Base-by-base conservation (phyloP, 1,140 invertebrate species). In the Bombus polaris region DNA sequence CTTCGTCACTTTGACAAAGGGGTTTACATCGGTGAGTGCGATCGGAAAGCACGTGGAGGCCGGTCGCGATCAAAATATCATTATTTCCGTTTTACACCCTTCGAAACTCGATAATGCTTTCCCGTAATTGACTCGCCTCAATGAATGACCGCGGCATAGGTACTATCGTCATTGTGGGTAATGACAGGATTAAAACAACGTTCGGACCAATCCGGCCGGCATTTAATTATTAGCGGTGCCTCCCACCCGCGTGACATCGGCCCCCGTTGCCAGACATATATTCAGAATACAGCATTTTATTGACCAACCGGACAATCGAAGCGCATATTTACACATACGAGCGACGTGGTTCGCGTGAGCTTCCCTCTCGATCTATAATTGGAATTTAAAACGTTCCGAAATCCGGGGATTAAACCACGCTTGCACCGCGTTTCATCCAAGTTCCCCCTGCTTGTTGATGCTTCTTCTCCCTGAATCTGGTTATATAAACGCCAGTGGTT, bases 131-230 rank as follows among this genome's bases (percentile, higher is more conserved):
- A 90, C 75, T 91, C 78, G 57, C 78, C 79, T 79, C 68, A 75
- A 90, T 87, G 79, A 91, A 90, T 88, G 81, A 87, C 84, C 86
- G 57, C 73, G 57, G 57, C 65, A 28, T n/a, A 37, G 65, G 68
- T 47, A 75, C 83, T 72, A 87, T 85, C 81, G 87, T 87, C 81
- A 85, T 92, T 84, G 88, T 75, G 85, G 82, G 66, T 89, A 92
- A 92, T 90, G 90, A 91, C 78, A 85, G 90, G 81, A 91, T 91
- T 91, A 89, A 90, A 91, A 89, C 87, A 89, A 84, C 68, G 81
- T 83, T 70, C 68, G 70, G 62, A 78, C 68, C 70, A 72, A 86
- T 87, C 73, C 79, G 68, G 81, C 72, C 59, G 72, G 83, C 81
- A 84, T 90, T 92, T 90, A 91, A 91, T 92, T 91, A 92, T 92